phyloP scores from a whole-genome alignment of 1,140 invertebrate species.

The Hyles vespertilio region DNA sequence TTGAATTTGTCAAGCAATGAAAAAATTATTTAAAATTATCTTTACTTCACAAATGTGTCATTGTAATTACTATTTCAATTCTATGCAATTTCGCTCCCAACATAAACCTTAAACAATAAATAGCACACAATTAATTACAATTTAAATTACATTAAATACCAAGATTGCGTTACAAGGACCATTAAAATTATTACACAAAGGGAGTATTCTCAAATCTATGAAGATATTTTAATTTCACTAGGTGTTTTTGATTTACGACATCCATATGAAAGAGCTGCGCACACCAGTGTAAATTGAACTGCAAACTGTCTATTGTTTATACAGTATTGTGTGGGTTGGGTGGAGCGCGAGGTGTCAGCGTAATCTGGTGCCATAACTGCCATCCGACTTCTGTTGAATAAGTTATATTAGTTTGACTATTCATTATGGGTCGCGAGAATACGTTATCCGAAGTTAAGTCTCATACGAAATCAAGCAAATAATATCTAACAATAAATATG shows the following conservation, averaged over 20 bases:
- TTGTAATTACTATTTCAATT: slow-evolving; percentile 8
- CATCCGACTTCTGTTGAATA: slow-evolving; percentile 21
- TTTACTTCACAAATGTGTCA: too few species aligned
- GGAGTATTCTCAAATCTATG: slow-evolving; percentile 25
- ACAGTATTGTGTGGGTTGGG: slow-evolving; percentile 2
- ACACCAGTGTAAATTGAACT: slow-evolving; percentile 16
- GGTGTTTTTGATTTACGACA: slow-evolving; percentile 35
- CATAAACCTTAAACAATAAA: slow-evolving; percentile 21
- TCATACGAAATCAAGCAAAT: too few species aligned
- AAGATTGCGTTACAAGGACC: slow-evolving; percentile 14
- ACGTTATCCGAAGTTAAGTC: slow-evolving; percentile 28
- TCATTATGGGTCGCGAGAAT: slow-evolving; percentile 28
- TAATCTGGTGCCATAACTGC: slow-evolving; percentile 19
- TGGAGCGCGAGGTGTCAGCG: slow-evolving; percentile 14
- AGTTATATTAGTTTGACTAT: slow-evolving; percentile 39
- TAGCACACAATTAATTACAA: slow-evolving; percentile 25
- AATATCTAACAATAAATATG: too few species aligned
- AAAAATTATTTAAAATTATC: too few species aligned
- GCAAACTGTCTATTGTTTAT: slow-evolving; percentile 13
- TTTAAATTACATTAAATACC: slow-evolving; percentile 23
- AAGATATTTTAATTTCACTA: slow-evolving; percentile 38
- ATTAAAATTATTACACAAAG: slow-evolving; percentile 22
- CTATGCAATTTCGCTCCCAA: slow-evolving; percentile 15
- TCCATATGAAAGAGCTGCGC: slow-evolving; percentile 40
- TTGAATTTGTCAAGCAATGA: too few species aligned